Base-by-base conservation (phyloP, 2,888 invertebrate genomes). In the Tryphoninae sp. region DNA sequence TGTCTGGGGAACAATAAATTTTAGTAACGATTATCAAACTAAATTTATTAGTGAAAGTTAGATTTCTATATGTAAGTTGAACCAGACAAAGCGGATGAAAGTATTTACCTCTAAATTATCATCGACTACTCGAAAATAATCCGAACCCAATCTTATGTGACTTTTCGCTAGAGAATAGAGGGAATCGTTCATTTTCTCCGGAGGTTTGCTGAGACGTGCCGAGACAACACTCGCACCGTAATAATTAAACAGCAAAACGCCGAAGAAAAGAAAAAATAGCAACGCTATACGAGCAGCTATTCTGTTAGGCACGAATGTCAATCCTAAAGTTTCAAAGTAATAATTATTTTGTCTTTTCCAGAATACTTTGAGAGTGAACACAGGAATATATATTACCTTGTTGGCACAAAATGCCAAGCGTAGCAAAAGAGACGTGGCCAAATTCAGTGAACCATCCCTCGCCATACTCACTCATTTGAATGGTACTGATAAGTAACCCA, bases 171-270 rank as follows among this genome's bases (percentile, higher is more conserved):
- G 85, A 16, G 89, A 85, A 2, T 86, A 86, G 1, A 91, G 83
- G 0, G 90, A 90, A 83, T 91, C 90, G 64, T 91, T 90, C 83
- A 90, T 89, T 85, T 89, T 90, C 2, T 87, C 87, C 2, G 90
- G 84, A 1, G 91, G 90, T 58, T 88, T 85, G 74, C 87, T 89
- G 8, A 91, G 83, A 53, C 90, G 87, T 7, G 88, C 88, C 0
- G 91, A 90, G 4, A 91, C 90, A 3, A 91, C 86, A 69, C 89
- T 89, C 3, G 87, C 90, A 1, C 89, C 88, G 69, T 91, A 91
- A 76, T 89, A 91, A 82, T 90, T 90, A 42, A 88, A 89, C 53
- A 90, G 84, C 19, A 91, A 81, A 69, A 89, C 86, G 40, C 89
- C 87, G 69, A 89, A 90, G 2, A 89, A 22, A 23, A 89, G 83